Percentiles rank a stretch among this genome's conserved stretches.
Conservation (phyloP, 1,140 invertebrate genomes). For the Platyura marginata region DNA sequence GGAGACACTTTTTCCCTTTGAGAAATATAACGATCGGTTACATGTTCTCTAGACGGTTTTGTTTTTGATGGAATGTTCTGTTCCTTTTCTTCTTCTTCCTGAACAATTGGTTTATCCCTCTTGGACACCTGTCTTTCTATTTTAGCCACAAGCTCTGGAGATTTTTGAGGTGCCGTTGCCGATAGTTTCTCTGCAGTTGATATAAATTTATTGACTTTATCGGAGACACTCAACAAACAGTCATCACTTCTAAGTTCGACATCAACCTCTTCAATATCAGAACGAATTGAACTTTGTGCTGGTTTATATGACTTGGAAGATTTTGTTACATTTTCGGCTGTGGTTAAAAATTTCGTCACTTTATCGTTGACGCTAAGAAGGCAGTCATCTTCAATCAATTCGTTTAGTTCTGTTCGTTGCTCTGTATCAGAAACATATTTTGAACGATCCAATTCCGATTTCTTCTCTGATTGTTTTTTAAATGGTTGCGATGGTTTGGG, state of each 20-base stretch:
- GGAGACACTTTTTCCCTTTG: not conserved
- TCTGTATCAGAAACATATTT: not conserved
- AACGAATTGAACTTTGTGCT: slow-evolving; percentile 25
- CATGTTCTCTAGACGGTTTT: slow-evolving; percentile 4
- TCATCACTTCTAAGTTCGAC: slow-evolving; percentile 32
- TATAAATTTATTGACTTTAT: slow-evolving; percentile 38
- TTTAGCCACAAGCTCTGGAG: slow-evolving; percentile 21
- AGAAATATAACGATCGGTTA: not conserved
- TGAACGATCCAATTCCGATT: not conserved
- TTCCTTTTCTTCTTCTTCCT: no score
- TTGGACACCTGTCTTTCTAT: slow-evolving; percentile 27
- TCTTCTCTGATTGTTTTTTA: slow-evolving; percentile 12
- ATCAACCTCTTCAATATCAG: slow-evolving; percentile 29
- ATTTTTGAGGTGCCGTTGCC: slow-evolving; percentile 16
- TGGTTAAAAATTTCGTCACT: slow-evolving; percentile 39
- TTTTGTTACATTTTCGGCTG: slow-evolving; percentile 34
- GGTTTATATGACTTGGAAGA: slow-evolving; percentile 22
- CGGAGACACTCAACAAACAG: slow-evolving; percentile 34
- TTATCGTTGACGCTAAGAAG: slow-evolving; percentile 43
- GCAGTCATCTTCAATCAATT: slow-evolving; percentile 34
- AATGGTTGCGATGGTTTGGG: slow-evolving; percentile 18
- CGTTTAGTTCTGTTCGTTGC: not conserved
- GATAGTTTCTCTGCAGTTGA: slow-evolving; percentile 33
- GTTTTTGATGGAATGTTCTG: slow-evolving; percentile 12
- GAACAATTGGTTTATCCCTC: slow-evolving; percentile 22